phyloP scores from a whole-genome alignment of 2,797 vertebrate genomes.

The Phylloscopus collybita region DNA sequence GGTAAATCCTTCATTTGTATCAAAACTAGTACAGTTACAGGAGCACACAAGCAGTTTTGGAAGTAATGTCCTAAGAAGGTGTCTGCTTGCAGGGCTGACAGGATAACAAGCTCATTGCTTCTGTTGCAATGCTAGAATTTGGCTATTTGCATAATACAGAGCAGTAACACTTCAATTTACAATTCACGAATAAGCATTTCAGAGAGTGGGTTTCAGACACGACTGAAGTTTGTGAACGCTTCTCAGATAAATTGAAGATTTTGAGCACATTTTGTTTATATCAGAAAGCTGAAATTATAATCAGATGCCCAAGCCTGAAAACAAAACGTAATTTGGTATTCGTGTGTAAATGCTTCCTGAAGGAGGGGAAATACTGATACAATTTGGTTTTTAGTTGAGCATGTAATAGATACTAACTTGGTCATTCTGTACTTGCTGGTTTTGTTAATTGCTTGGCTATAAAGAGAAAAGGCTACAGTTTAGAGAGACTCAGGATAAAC shows the following conservation, averaged over 20 bases:
- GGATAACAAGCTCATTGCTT: constrained; percentile 30
- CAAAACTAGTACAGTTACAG: background rate
- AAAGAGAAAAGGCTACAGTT: background rate
- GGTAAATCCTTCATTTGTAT: constrained; percentile 12
- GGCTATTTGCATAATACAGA: constrained; percentile 17
- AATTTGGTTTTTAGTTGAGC: background rate
- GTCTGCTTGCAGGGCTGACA: background rate
- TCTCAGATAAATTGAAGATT: constrained; percentile 16
- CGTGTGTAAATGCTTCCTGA: background rate
- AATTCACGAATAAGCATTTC: constrained; percentile 17
- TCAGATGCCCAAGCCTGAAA: background rate
- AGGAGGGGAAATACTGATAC: background rate
- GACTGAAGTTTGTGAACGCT: background rate
- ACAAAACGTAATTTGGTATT: background rate
- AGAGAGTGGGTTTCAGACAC: background rate
- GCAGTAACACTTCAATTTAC: constrained; percentile 22
- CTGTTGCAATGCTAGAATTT: background rate
- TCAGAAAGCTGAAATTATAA: background rate
- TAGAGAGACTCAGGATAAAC: background rate
- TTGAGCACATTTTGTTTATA: constrained; percentile 7
- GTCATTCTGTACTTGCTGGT: background rate
- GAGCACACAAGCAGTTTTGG: background rate
- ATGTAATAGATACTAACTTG: background rate
- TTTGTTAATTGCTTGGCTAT: background rate
- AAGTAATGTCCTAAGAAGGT: background rate